A percentile compares a stretch with the other conserved stretches of the same genome.
Conservation (phyloP, 2,113 vertebrate genomes). For the Ammodytes marinus region DNA sequence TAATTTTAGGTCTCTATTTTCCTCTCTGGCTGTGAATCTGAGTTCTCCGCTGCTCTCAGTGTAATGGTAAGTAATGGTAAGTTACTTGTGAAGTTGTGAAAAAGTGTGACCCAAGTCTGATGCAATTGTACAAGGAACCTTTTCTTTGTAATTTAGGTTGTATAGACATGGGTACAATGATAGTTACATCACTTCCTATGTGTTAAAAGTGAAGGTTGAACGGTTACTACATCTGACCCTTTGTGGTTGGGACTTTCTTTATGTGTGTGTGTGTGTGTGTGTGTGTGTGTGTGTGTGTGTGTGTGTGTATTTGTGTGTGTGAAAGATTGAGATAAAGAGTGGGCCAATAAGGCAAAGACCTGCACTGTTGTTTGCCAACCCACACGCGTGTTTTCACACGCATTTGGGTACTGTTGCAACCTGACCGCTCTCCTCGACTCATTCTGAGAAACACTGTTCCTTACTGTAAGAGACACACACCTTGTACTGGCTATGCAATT, state of each 20-base stretch:
- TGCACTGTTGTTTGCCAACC: conserved; percentile 20
- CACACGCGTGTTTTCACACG: conserved; percentile 27
- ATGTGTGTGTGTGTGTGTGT: neutral
- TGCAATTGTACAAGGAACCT: too few relatives aligned
- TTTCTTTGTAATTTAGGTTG: too few relatives aligned
- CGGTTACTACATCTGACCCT: neutral
- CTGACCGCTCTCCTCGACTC: neutral
- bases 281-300: conserved; percentile 1
- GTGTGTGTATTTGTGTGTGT: neutral
- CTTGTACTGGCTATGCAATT: neutral
- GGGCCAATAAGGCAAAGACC: conserved; percentile 15
- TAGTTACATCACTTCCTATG: neutral
- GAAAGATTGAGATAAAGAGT: conserved; percentile 5
- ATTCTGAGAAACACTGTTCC: neutral
- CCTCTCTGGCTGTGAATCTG: too few relatives aligned
- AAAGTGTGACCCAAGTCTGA: too few relatives aligned
- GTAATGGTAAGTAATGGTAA: too few relatives aligned
- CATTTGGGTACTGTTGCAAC: conserved; percentile 20
- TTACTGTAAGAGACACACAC: neutral
- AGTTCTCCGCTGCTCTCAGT: too few relatives aligned
- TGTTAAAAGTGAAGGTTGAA: too few relatives aligned
- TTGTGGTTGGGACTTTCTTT: neutral
- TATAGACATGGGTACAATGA: too few relatives aligned
- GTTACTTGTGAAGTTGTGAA: too few relatives aligned
- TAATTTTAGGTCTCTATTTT: too few relatives aligned